Percentiles rank a stretch among this genome's conserved stretches.
These are phyloP conservation scores for Drosophila nebulosa DNA, from an alignment of 1,140 invertebrate species.

Conservation along the genomic window DNA sequence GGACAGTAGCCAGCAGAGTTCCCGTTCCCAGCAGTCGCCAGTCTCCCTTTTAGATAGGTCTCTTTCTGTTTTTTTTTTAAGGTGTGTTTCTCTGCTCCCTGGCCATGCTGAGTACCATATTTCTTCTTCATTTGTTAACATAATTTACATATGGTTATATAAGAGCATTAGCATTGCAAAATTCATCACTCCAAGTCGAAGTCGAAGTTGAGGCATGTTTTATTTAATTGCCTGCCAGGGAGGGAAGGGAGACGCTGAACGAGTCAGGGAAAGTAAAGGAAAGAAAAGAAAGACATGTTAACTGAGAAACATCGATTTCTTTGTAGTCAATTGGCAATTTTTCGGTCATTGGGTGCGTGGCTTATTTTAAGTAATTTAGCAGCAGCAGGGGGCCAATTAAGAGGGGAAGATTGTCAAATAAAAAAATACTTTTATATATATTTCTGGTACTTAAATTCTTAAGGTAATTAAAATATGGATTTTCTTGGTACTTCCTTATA, in stretches of 20 bases:
- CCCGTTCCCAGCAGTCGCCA: conserved; percentile 9
- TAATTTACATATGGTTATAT: conserved; percentile 78
- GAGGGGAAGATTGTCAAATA: neutral
- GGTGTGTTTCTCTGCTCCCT: conserved; percentile 60
- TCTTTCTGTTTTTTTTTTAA: conserved; percentile 46
- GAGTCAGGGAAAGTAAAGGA: conserved; percentile 30
- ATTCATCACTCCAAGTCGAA: conserved; percentile 32
- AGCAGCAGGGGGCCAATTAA: neutral
- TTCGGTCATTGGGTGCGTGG: conserved; percentile 19
- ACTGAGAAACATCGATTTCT: conserved; percentile 40
- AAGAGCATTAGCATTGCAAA: conserved; percentile 53
- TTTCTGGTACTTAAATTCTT: neutral
- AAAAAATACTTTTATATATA: neutral
- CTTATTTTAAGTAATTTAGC: conserved; percentile 19
- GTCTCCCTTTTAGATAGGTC: conserved; percentile 24
- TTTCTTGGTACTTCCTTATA: neutral
- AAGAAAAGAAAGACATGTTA: conserved; percentile 39
- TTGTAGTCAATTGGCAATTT: conserved; percentile 15
- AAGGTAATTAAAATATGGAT: neutral
- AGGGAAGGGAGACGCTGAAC: conserved; percentile 34
- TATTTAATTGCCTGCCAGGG: conserved; percentile 65
- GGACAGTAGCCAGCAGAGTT: conserved; percentile 18
- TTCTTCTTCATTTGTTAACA: conserved; percentile 72
- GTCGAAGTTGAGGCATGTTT: conserved; percentile 67
- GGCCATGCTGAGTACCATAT: conserved; percentile 59